phyloP scores from a whole-genome alignment of 2,113 vertebrate genomes.

The Cariama cristata region DNA sequence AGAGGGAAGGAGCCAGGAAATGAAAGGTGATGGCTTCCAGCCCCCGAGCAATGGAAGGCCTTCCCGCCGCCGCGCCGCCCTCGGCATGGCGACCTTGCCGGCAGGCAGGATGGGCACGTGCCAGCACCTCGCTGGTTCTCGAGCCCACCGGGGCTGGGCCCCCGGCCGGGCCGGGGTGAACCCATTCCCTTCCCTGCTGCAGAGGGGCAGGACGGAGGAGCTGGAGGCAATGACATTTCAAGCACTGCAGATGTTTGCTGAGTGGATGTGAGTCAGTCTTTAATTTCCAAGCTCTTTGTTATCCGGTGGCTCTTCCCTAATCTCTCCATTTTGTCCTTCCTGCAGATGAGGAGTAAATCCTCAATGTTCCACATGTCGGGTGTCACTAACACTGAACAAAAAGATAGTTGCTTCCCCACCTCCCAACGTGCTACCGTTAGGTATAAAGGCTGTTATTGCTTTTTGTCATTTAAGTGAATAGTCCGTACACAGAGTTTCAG shows the following conservation, averaged over 20 bases:
- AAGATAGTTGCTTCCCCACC: neutral
- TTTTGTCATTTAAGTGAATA: slow-evolving; percentile 1
- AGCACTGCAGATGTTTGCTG: slow-evolving; percentile 45
- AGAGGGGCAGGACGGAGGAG: neutral
- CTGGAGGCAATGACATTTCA: slow-evolving; percentile 52
- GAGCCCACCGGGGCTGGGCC: neutral
- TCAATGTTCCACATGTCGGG: slow-evolving; percentile 28
- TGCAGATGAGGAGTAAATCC: neutral
- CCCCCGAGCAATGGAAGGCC: neutral
- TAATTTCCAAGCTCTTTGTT: slow-evolving; percentile 48
- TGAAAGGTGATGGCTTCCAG: neutral
- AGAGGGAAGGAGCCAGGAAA: neutral
- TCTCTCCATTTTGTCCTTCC: slow-evolving; percentile 44
- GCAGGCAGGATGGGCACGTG: fast-evolving
- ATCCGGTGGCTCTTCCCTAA: neutral
- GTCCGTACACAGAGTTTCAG: neutral
- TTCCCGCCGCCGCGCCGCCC: fast-evolving
- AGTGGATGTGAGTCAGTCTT: slow-evolving; percentile 61
- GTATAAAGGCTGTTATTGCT: neutral
- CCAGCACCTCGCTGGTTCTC: fast-evolving
- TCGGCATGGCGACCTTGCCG: fast-evolving
- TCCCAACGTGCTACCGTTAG: neutral
- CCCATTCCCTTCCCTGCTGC: neutral
- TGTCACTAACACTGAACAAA: slow-evolving; percentile 7
- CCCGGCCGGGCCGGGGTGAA: fast-evolving